Conservation (phyloP, 2,797 vertebrate genomes). For the Silurus aristotelis region DNA sequence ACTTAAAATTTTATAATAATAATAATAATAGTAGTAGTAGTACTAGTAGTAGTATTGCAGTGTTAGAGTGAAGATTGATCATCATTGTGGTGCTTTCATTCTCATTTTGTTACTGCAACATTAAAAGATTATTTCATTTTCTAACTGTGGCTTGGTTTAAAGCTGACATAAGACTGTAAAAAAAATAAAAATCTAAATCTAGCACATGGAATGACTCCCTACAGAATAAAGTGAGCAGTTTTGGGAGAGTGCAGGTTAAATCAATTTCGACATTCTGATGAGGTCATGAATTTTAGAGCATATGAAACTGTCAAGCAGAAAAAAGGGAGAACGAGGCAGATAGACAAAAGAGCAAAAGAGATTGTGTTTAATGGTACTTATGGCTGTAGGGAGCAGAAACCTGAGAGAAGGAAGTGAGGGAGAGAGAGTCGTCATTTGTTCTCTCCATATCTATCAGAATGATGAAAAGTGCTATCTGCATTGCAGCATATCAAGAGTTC, state of each 20-base stretch:
- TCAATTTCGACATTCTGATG: conserved; percentile 75
- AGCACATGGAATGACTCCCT: conserved; percentile 36
- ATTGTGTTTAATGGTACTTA: conserved; percentile 70
- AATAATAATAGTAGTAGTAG: no score
- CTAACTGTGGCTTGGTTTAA: conserved; percentile 8
- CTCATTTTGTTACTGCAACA: conserved; percentile 59
- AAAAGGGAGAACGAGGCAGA: neutral
- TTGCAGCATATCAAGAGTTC: conserved; percentile 69
- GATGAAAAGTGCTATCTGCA: conserved; percentile 73
- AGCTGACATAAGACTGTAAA: neutral
- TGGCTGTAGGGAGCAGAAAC: conserved; percentile 66
- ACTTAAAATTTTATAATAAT: neutral
- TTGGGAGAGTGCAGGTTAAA: conserved; percentile 71
- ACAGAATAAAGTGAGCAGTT: conserved; percentile 59
- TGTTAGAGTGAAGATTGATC: neutral
- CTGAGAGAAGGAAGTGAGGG: conserved; percentile 52
- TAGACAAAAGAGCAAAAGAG: conserved; percentile 32
- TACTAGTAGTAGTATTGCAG: neutral
- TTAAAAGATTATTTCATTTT: conserved; percentile 17
- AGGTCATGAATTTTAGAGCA: conserved; percentile 71
- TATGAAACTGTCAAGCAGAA: conserved; percentile 68
- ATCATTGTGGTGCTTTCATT: conserved; percentile 50
- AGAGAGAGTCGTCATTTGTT: conserved; percentile 63
- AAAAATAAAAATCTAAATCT: conserved; percentile 20
- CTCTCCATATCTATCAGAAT: conserved; percentile 41